Base-by-base conservation (phyloP, 2,797 vertebrate genomes). In the Spondyliosoma cantharus region DNA sequence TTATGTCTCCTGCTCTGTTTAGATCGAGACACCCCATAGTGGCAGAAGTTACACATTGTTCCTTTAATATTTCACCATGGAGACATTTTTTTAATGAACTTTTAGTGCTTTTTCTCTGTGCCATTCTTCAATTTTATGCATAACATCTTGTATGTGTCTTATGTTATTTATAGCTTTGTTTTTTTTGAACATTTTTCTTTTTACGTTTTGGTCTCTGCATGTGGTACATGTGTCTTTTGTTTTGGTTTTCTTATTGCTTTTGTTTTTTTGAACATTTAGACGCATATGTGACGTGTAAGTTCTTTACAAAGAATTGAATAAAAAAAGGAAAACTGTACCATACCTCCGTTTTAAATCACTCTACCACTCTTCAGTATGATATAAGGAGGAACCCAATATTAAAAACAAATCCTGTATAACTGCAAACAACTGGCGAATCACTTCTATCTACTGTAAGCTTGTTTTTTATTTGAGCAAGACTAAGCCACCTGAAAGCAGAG, bases 101-200 rank as follows among this genome's bases (percentile, higher is more conserved):
- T 45, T 8, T 17, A 24, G 5, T 37, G 6, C 25, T 42, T 61
- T 66, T 11, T 27, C 59, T 13, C 43, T 29, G 25, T 8, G 11
- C 20, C 49, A 52, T 70, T 19, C 29, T 63, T 63, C 2, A 54
- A 3, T 59, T 63, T 58, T 27, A 57, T 37, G 7, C 11, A 9
- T 16, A 14, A 49, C 42, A 61, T 45, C 7, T 69, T 72, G 22
- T 66, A 46, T 57, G 37, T 52, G 52, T 74, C 66, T 45, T 13
- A 37, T 14, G 3, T 2, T 57, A 15, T 65, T 45, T 57, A 14
- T 29, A 66, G 16, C 27, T 60, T 37, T 27, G 16, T 8, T 74
- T 9, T 22, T 9, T 29, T 70, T 5, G 0, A 48, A 60, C 32
- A 8, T 37, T 37, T 54, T 53, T 0, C 56, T 29, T 60, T 25